These are phyloP conservation scores for Sebastolobus altivelis DNA, from an alignment of 2,797 vertebrate genomes.

Conservation along the genomic window DNA sequence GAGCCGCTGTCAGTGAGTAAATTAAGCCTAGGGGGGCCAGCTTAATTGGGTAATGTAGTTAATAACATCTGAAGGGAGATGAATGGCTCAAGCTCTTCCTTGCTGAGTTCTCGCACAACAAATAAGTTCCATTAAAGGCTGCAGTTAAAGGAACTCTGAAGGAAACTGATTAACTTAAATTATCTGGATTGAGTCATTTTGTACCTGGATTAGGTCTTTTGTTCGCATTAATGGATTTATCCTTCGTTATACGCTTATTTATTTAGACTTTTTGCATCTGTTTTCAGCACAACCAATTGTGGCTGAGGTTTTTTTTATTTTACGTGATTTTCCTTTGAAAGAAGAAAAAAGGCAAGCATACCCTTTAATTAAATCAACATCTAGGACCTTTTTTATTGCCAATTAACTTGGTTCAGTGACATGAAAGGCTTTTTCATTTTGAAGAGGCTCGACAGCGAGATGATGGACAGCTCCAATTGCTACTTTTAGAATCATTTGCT, in stretches of 20 bases:
- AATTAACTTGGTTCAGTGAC: slow-evolving; percentile 74
- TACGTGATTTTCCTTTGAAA: slow-evolving; percentile 47
- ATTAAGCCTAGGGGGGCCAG: slow-evolving; percentile 73
- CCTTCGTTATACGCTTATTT: slow-evolving; percentile 52
- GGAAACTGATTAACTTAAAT: slow-evolving; percentile 82
- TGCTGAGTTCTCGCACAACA: slow-evolving; percentile 82
- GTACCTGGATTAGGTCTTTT: slow-evolving; percentile 59
- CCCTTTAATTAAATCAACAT: slow-evolving; percentile 78
- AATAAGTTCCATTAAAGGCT: slow-evolving; percentile 84
- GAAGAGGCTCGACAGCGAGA: slow-evolving; percentile 54
- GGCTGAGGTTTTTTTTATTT: slow-evolving; percentile 4
- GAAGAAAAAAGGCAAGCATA: slow-evolving; percentile 33
- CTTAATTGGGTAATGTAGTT: slow-evolving; percentile 85
- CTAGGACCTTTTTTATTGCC: slow-evolving; percentile 72
- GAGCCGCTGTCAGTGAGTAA: slow-evolving; percentile 73
- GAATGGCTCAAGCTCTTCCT: slow-evolving; percentile 78
- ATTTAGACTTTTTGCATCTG: slow-evolving; percentile 32
- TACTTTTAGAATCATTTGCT: slow-evolving; percentile 74
- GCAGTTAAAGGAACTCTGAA: slow-evolving; percentile 80
- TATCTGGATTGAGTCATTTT: slow-evolving; percentile 71
- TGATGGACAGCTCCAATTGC: slow-evolving; percentile 75
- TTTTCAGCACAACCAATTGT: slow-evolving; percentile 30
- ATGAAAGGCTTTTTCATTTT: slow-evolving; percentile 74
- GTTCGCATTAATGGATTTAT: slow-evolving; percentile 54
- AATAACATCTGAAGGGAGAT: slow-evolving; percentile 85